phyloP scores from a whole-genome alignment of 92 coral and sea anemone species.

The Bergia sp. region DNA sequence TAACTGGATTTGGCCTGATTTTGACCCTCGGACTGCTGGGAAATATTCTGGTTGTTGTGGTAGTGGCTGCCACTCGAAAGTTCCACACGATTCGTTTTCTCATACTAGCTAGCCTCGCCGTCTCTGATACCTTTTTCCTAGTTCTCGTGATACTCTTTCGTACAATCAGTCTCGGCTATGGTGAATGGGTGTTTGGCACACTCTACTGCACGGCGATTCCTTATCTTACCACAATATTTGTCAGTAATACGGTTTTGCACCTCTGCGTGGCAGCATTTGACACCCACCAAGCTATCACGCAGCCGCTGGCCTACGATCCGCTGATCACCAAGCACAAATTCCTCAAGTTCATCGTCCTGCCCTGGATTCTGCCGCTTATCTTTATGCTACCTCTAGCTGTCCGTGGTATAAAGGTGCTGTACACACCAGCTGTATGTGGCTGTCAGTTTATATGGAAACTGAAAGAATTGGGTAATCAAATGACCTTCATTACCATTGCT shows the following conservation, averaged over 20 bases:
- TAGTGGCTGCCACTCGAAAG: no score
- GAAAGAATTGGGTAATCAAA: not conserved
- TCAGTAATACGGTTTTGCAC: not conserved
- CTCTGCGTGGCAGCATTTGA: constrained; percentile 17
- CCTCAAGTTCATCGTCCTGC: not conserved
- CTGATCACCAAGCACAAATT: not conserved
- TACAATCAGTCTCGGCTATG: no score
- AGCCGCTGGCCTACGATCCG: not conserved
- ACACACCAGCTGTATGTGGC: constrained; percentile 22
- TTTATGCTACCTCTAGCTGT: not conserved
- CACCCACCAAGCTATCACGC: not conserved
- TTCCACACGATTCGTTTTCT: no score
- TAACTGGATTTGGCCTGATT: no score
- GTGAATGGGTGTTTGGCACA: no score
- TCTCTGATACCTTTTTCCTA: no score
- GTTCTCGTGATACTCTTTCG: no score
- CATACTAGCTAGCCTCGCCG: no score
- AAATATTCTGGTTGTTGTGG: no score
- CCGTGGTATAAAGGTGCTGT: not conserved
- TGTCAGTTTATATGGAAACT: constrained; percentile 7
- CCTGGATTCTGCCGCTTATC: not conserved
- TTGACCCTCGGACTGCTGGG: no score
- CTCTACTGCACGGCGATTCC: not conserved
- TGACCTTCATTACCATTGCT: not conserved
- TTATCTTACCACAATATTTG: not conserved